Base-by-base conservation (phyloP, 2,888 invertebrate genomes). In the Bombyx huttoni region DNA sequence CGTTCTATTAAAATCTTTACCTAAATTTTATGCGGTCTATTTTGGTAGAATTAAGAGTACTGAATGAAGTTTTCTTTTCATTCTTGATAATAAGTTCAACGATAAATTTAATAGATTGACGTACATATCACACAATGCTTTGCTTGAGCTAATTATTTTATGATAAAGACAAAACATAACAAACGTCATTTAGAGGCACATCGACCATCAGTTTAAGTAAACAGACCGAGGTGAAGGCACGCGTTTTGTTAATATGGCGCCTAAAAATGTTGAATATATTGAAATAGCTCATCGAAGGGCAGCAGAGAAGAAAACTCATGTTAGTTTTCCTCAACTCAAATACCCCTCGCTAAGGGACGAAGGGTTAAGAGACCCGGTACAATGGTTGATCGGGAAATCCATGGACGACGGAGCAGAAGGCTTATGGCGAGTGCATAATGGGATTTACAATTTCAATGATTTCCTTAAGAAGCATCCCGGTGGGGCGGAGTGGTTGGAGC, bases 381-480 rank as follows among this genome's bases (percentile, higher is more conserved):
- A 81, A 63, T 95, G 94, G 92, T 67, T 94, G 34, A 79, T 89
- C 47, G 92, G 91, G 3, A 93, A 93, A 67, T 86, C 89, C 13
- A 71, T 85, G 62, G 91, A 92, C 58, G 94, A 94, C 60, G 92
- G 92, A 3, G 93, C 94, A 0, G 94, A 94, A 71, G 91, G 91
- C n/a, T 74, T 94, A 3, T 96, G 96, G 96, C 89, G 96, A 59
- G 90, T 96, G 14, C 89, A 93, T 60, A 90, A 95, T 74, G 85
- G 88, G 48, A 82, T 98, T 24, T 98, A 98, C 75, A 96, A 98
- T 79, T 89, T 99, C 33, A 92, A 92, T 0, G 89, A 90, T 14
- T 99, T 97, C 73, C 85, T 94, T 7, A 77, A 91, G 5, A 89
- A 84, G 49, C 98, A 98, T 89, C 98, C 98, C 0, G 97, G 97